Base-by-base conservation (phyloP, 2,113 vertebrate genomes). In the Percopsis transmontana region DNA sequence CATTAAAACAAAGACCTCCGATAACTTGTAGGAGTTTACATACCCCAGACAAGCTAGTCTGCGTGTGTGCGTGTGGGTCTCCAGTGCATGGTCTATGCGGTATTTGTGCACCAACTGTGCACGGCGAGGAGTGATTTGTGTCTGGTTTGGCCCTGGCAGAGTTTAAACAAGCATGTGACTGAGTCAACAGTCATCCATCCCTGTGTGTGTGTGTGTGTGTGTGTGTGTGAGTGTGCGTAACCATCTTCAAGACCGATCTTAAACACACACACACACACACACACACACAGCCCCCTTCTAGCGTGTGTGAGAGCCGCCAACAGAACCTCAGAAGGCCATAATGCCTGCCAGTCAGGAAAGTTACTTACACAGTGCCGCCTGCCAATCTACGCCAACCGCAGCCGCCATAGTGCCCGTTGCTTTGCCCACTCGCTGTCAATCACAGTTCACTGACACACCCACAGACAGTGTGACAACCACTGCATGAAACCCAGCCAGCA, bases 371-470 rank as follows among this genome's bases (percentile, higher is more conserved):
- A 65, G 50, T 70, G 54, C 72, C 6, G 76, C 53, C 83, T 87
- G 86, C 80, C 82, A 86, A 82, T 90, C 84, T 58, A 33, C n/a
- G 50, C 63, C 67, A n/a, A 70, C 82, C 80, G 13, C 79, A n/a
- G 72, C 70, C 40, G 58, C 81, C 73, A 44, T 79, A 66, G 50
- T 53, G 65, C 72, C 81, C 76, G 51, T 72, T 50, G 39, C 76
- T 40, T 82, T 60, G 75, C 86, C 82, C 77, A 71, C 83, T 80
- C 70, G 2, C 64, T 10, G 80, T 80, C 85, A 85, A 65, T 87
- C 85, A 77, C 62, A 14, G 42, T 3, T 57, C 74, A 50, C 61
- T 58, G 42, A 58, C 81, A 33, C 79, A 15, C 74, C 79, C 61
- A 62, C 74, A 7, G 84, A 82, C 84, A 83, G 78, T 80, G 72